Base-by-base conservation (phyloP, 2,797 vertebrate genomes). In the Cryptoblepharus egeriae region DNA sequence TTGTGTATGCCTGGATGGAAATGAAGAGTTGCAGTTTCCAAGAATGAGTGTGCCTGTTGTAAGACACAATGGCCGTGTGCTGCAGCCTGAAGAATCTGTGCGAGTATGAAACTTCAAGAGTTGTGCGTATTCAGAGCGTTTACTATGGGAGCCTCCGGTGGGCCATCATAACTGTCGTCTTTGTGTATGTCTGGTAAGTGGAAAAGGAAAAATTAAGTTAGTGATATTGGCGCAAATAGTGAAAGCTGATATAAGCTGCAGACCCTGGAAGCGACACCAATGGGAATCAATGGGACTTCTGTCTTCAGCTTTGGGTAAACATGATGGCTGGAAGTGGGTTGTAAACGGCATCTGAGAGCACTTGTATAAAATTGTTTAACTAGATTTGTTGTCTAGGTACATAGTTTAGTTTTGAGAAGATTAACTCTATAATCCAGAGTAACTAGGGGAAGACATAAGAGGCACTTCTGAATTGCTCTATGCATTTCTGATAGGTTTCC, bases 71-170 rank as follows among this genome's bases (percentile, higher is more conserved):
- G 93, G 39, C 63, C 1, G 74, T 12, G 3, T 60, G 12, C 28
- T 82, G 69, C 78, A 52, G 30, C 32, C 86, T 85, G 32, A 39
- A 42, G 1, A 83, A 79, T 0, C 13, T 95, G 16, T 95, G 95
- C 78, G 92, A 95, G 82, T 97, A 97, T 8, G 94, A 97, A 63
- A 97, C 97, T 7, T 92, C 80, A 49, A 98, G 96, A 91, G 92
- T 96, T 63, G 89, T 95, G 71, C 92, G 86, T 78, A 95, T 97
- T 87, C 93, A 93, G 87, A 97, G 96, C 75, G 42, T 88, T 77
- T 94, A 88, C 79, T 96, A 96, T 2, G 96, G 96, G 11, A 95
- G 93, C 1, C 37, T 97, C 30, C 97, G 96, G 92, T 96, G 93
- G 96, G n/a, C 82, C 10, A 82, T 96, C 64, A 96, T 95, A 78